Evolutionary conservation across 37 sponge, comb jelly and placozoan genomes (phyloP).

Genomic region (Aplysina aerophoba): DNA sequence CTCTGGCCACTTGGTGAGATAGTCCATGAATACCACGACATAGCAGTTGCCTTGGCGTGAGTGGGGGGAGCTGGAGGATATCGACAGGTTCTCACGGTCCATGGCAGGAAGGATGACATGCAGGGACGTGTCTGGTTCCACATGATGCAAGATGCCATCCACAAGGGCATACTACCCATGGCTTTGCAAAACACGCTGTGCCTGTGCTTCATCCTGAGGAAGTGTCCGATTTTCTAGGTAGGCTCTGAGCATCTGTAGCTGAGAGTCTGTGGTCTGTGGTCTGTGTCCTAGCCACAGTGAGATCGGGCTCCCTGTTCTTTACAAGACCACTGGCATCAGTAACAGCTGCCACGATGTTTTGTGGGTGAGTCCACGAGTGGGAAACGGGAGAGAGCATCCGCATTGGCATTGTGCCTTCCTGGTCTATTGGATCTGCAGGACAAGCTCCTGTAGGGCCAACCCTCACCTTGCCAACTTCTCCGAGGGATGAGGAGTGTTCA

Average conservation of each 20-base stretch:
- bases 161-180: not conserved
- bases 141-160: conserved; percentile 26
- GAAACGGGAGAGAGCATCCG: not conserved
- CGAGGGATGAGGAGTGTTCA: conserved; percentile 30
- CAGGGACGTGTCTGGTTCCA: not conserved
- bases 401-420: not conserved
- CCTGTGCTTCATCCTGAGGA: conserved; percentile 6
- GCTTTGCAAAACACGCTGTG: not conserved
- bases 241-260: not conserved
- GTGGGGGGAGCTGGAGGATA: conserved; percentile 29
- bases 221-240: not conserved
- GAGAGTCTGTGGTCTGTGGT: not conserved
- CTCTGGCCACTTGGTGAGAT: no score
- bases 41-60: no score
- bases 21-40: no score
- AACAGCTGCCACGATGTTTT: no score
- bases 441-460: conserved; percentile 24
- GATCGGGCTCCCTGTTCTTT: not conserved
- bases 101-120: not conserved
- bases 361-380: not conserved
- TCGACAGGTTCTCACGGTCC: conserved; percentile 16
- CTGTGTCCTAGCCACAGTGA: not conserved
- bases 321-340: not conserved
- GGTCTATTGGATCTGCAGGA: not conserved
- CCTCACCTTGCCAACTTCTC: conserved; percentile 32